A percentile compares a stretch with the other conserved stretches of the same genome.
Evolutionary conservation across 2,113 vertebrate species (phyloP).

Genomic region (Numida meleagris): DNA sequence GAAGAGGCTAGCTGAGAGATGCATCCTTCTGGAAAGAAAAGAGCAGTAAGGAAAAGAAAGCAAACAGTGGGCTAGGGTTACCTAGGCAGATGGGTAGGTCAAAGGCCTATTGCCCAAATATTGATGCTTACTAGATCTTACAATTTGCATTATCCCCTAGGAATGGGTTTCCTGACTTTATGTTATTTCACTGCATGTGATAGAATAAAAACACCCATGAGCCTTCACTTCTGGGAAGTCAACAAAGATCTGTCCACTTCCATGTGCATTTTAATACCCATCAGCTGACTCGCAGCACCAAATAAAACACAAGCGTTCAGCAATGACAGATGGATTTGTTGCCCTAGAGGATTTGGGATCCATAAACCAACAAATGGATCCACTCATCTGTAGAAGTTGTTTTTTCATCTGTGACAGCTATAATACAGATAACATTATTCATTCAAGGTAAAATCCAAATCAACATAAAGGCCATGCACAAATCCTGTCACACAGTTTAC

Average conservation of each 20-base stretch:
- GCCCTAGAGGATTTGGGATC: slow-evolving; percentile 55
- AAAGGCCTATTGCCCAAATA: slow-evolving; percentile 9
- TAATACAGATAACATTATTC: slow-evolving; percentile 69
- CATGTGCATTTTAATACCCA: slow-evolving; percentile 58
- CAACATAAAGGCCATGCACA: background rate
- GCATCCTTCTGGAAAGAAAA: background rate
- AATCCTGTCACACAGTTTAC: background rate
- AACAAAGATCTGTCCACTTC: slow-evolving; percentile 50
- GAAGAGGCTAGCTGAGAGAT: background rate
- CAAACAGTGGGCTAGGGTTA: background rate
- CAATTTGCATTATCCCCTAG: slow-evolving; percentile 25
- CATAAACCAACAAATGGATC: slow-evolving; percentile 75
- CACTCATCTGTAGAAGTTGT: slow-evolving; percentile 72
- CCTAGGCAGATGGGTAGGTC: slow-evolving; percentile 32
- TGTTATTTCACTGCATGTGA: slow-evolving; percentile 34
- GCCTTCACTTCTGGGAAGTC: slow-evolving; percentile 40
- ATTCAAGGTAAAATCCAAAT: slow-evolving; percentile 60
- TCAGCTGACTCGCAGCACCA: slow-evolving; percentile 52
- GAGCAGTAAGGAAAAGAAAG: background rate
- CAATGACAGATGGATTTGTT: slow-evolving; percentile 68
- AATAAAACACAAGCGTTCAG: slow-evolving; percentile 59
- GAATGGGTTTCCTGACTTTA: slow-evolving; percentile 49
- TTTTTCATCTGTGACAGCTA: slow-evolving; percentile 72
- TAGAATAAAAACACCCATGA: slow-evolving; percentile 54
- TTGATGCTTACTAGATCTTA: background rate